Evolutionary conservation across 2,888 invertebrate genomes (phyloP).

Genomic region (Saturnia pavonia): DNA sequence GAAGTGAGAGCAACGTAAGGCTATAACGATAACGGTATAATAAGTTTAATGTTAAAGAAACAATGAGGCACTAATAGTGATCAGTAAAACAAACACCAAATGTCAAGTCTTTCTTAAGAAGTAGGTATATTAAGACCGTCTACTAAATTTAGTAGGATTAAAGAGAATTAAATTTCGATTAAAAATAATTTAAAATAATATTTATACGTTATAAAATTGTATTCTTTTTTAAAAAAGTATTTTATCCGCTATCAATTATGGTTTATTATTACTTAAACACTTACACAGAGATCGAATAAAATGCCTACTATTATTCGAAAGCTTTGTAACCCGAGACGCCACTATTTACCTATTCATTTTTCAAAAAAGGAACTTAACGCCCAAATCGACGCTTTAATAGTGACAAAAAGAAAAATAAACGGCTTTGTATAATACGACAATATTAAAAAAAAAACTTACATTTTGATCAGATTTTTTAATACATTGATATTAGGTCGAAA

Average conservation of each 20-base stretch:
- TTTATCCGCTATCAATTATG: constrained; percentile 30
- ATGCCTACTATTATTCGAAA: constrained; percentile 60
- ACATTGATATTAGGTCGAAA: constrained; percentile 30
- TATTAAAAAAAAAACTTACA: constrained; percentile 27
- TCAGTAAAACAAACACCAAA: too few relatives aligned
- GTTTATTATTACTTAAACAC: constrained; percentile 31
- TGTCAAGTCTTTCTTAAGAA: background rate
- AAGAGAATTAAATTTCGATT: constrained; percentile 5
- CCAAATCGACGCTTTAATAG: constrained; percentile 79
- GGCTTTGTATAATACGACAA: constrained; percentile 73
- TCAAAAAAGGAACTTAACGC: constrained; percentile 79
- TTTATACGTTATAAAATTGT: background rate
- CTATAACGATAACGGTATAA: too few relatives aligned
- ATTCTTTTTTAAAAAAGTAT: constrained; percentile 20
- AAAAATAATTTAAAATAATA: constrained; percentile 12
- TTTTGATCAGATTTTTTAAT: constrained; percentile 17
- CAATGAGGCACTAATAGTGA: too few relatives aligned
- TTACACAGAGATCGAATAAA: constrained; percentile 29
- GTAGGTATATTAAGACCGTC: background rate
- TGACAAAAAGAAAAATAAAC: constrained; percentile 79
- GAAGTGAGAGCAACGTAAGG: too few relatives aligned
- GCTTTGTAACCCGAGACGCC: constrained; percentile 70
- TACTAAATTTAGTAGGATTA: background rate
- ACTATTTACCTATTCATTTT: constrained; percentile 82
- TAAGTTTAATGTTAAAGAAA: too few relatives aligned